Evolutionary conservation across 2,797 vertebrate species (phyloP), one percentile per base, ranked within the genome.

Genomic region (Halcyon chelicuti): DNA sequence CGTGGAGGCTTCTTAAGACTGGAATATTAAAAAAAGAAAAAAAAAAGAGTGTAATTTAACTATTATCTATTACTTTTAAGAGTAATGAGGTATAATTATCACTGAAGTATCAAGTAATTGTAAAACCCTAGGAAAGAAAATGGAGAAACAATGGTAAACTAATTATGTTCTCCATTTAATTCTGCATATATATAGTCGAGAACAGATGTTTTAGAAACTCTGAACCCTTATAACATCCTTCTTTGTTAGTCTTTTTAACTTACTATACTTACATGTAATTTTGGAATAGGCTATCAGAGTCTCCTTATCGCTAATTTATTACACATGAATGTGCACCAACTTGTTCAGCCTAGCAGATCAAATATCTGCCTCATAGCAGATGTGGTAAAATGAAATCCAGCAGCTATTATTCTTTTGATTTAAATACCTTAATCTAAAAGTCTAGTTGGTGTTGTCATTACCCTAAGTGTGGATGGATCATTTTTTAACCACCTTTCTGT

Each of bases 271-370:
- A 21, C 19, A 7, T 44, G 31, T 55, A 63, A 42, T 67, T 61
- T 84, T 60, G 80, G n/a, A 93, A 55, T 62, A 83, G 78, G 76
- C 42, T 71, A 82, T 85, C 79, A 88, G 63, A 86, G 35, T 54
- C 60, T 63, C 86, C 61, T 91, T 92, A 74, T 93, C 62, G 42
- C 52, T 90, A 81, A 93, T 94, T 93, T 89, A 91, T 90, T 88
- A 40, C 89, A 94, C 15, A 17, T 63, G 66, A 74, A 71, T 70
- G 35, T 51, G 61, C 57, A 90, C 14, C 13, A 73, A 42, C 78
- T 75, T 57, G 42, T 81, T 92, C 81, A 82, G 44, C 46, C 52
- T 62, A 60, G 39, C 33, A 90, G 60, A 95, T 86, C 82, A 61
- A 85, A 47, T 89, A 72, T 94, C 72, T 88, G 55, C 61, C 82